Conservation (phyloP, 1,140 invertebrate genomes). For the Hydropsyche tenuis region DNA sequence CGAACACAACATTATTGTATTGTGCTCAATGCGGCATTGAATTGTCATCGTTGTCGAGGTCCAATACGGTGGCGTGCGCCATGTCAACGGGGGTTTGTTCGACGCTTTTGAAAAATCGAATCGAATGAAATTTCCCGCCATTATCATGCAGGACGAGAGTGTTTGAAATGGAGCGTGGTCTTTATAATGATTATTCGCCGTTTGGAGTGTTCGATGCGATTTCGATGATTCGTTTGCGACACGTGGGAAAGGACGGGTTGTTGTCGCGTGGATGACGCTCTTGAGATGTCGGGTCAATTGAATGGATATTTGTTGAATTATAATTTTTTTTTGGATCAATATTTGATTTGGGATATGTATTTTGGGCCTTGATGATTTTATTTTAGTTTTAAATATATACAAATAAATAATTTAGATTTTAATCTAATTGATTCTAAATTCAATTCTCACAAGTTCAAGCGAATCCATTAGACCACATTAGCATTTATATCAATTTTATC, state of each 20-base stretch:
- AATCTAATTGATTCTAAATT: too few species aligned
- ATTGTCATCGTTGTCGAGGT: constrained; percentile 10
- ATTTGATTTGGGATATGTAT: too few species aligned
- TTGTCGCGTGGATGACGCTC: neutral
- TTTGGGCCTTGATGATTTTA: too few species aligned
- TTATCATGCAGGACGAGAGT: constrained; percentile 15
- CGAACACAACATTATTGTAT: neutral
- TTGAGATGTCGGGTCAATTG: constrained; percentile 9
- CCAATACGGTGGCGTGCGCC: neutral
- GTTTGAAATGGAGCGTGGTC: constrained; percentile 48
- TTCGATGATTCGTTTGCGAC: neutral
- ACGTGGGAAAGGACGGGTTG: constrained; percentile 9
- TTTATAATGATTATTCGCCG: constrained; percentile 38
- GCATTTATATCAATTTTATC: too few species aligned
- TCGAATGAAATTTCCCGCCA: constrained; percentile 12
- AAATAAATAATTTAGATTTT: too few species aligned
- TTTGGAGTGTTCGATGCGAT: constrained; percentile 25
- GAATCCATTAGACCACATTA: too few species aligned
- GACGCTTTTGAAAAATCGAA: constrained; percentile 1
- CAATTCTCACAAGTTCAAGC: too few species aligned
- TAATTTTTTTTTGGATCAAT: neutral
- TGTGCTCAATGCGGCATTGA: neutral
- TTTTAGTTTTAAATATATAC: too few species aligned
- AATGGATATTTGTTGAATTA: neutral
- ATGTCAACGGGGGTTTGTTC: constrained; percentile 9